Evolutionary conservation across 2,888 invertebrate species (phyloP), one percentile per base, ranked within the genome.

Genomic region (Tinea trinotella): DNA sequence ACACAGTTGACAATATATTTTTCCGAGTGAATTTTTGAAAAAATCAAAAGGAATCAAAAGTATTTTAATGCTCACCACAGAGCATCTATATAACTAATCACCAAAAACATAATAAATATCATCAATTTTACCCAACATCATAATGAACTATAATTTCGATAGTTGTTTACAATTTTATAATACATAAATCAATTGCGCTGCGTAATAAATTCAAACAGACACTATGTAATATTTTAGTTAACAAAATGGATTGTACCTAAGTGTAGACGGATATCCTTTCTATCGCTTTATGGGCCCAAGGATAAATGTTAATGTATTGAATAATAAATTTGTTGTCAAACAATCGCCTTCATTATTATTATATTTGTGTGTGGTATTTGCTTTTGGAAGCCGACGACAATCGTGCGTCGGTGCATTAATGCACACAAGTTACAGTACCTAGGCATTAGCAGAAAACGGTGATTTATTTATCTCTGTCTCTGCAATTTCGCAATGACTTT

Each of bases 181-280:
- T 40, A 15, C 13, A 40, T 40, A 40, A 40, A 40, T 40, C 40
- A 40, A 15, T 6, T 15, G 15, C 3, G 2, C 3, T 4, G 5
- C 7, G 40, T 40, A 40, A 40, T 40, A 40, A 40, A 40, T 40
- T 15, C 13, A 40, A n/a, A 40, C 15, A 15, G n/a, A 15, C 12
- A 15, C 40, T 40, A 40, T 50, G 50, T 50, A 50, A 50, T 48
- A 48, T 50, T 50, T 50, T 50, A 50, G 22, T 50, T 24, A 50
- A 22, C 50, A 22, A 40, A 48, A 48, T 48, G 17, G 48, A 48
- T 48, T 48, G 48, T 48, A n/a, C n/a, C n/a, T n/a, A 10, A 48
- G n/a, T 50, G 53, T 40, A 74, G 77, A 71, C 81, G 83, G 83
- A 84, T 82, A 79, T 83, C 82, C 82, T 81, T 82, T 81, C 80